Evolutionary conservation across 2,888 invertebrate species (phyloP).

Genomic region (Pterostichus niger): DNA sequence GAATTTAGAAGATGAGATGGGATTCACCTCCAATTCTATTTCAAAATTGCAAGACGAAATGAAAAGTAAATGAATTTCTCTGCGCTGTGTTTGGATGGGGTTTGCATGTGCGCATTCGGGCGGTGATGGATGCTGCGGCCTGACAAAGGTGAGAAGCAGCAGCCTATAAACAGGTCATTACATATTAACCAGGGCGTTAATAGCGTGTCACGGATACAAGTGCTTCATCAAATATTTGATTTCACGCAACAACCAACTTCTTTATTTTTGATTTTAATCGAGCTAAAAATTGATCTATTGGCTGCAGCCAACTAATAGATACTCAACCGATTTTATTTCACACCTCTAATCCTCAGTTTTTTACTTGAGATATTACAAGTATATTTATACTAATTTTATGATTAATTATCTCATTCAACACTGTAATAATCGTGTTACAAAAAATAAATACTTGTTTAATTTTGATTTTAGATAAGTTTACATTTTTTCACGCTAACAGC

Average conservation of each 20-base stretch:
- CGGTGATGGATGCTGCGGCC: background rate
- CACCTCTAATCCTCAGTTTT: conserved; percentile 7
- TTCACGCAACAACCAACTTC: conserved; percentile 46
- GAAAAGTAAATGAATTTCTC: no score
- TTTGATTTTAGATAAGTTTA: conserved; percentile 38
- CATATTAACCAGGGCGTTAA: conserved; percentile 65
- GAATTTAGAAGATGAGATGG: no score
- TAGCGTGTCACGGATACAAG: conserved; percentile 61
- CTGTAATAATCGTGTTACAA: conserved; percentile 27
- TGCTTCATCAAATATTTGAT: conserved; percentile 67
- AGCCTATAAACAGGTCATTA: conserved; percentile 64
- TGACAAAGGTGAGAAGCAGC: conserved; percentile 22
- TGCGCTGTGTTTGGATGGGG: background rate
- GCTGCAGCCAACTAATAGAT: background rate
- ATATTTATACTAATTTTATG: conserved; percentile 42
- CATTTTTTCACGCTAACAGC: conserved; percentile 15
- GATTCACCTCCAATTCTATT: no score
- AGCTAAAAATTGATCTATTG: conserved; percentile 53
- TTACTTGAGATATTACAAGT: conserved; percentile 26
- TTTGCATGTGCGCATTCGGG: background rate
- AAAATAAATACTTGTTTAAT: conserved; percentile 31
- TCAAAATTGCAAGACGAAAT: background rate
- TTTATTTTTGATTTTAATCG: conserved; percentile 54
- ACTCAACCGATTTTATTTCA: conserved; percentile 26
- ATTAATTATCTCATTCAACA: conserved; percentile 37